Evolutionary conservation across 2,888 invertebrate genomes (phyloP), one percentile per base, ranked within the genome.

Genomic region (Cosmopolites sordidus): DNA sequence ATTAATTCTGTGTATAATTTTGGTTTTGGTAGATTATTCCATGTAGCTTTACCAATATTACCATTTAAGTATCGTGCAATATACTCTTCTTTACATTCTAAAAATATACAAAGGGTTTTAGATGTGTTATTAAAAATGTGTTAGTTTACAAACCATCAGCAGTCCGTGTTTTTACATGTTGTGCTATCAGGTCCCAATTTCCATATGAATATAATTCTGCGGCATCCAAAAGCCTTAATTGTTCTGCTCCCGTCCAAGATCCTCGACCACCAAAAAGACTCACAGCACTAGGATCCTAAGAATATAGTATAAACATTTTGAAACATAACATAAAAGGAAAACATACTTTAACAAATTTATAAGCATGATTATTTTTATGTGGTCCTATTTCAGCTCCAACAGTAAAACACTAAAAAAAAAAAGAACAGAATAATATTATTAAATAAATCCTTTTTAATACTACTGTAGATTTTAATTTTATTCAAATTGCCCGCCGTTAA

Each of bases 141-240:
- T 22, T 22, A 22, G 22, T 8, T 22, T 8, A 22, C n/a, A 48
- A 76, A 89, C 90, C 93, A 79, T 92, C 91, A n/a, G 92, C 83
- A 51, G 87, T 86, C 69, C 87, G 80, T 17, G 90, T 89, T 76
- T 92, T 89, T 63, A 96, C 89, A 69, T 92, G 88, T 76, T 87
- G 86, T 51, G 92, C 87, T 62, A 95, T 89, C 73, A 93, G 90
- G 74, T 93, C 91, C 95, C 96, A 96, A 73, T 95, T 96, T 27
- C 94, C 95, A 76, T 92, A 95, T 1, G 94, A 93, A 78, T 89
- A 95, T 69, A 91, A 87, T 76, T 95, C 95, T 63, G 95, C 92
- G 1, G 93, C 93, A 77, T 95, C 93, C 62, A 96, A 76, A 60
- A 96, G 76, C 66, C 89, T 83, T 39, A 93, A 82, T 76, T 95